phyloP scores from a whole-genome alignment of 2,113 vertebrate genomes.

The Acrocephalus kingi region DNA sequence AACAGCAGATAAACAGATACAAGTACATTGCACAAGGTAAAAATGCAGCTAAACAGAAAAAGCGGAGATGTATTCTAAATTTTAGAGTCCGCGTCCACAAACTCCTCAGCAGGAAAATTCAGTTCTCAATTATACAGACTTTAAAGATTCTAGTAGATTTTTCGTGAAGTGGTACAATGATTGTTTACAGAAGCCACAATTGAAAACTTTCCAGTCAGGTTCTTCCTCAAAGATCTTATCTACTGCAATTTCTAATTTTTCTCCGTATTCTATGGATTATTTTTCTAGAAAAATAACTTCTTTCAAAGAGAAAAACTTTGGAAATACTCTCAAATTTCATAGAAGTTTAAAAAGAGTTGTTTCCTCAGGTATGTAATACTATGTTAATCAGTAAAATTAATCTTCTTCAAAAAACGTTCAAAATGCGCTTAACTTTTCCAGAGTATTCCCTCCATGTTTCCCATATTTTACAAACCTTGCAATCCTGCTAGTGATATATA shows the following conservation, averaged over 20 bases:
- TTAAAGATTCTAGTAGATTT: background rate
- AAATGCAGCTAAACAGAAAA: background rate
- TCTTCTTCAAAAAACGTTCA: background rate
- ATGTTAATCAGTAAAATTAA: background rate
- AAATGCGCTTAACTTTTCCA: background rate
- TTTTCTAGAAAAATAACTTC: background rate
- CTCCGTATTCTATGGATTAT: background rate
- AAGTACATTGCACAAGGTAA: background rate
- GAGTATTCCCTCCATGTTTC: background rate
- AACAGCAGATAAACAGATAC: background rate
- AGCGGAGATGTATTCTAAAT: background rate
- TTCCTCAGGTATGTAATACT: background rate
- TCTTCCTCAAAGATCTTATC: background rate
- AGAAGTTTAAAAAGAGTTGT: background rate
- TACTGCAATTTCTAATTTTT: background rate
- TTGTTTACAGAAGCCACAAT: background rate
- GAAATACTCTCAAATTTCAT: background rate
- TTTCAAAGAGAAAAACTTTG: background rate
- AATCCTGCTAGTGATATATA: background rate
- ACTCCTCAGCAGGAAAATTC: background rate
- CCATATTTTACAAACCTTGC: background rate
- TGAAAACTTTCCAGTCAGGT: background rate
- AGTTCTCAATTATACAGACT: background rate
- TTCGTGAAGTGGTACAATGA: background rate
- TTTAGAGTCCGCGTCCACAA: background rate